Conservation (phyloP, 2,888 invertebrate species). For the Baccha elongata region DNA sequence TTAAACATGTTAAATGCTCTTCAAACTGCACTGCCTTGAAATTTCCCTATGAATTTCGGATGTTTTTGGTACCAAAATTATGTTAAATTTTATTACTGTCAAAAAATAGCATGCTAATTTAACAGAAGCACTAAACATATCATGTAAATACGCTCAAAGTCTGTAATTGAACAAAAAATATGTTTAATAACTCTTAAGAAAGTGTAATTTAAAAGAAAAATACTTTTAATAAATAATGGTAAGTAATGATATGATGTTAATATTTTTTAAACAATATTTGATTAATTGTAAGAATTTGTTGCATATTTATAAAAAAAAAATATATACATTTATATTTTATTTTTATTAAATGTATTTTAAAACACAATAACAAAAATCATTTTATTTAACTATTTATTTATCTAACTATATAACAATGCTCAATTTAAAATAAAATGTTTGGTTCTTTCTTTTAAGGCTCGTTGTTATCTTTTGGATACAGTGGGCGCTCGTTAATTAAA, state of each 20-base stretch:
- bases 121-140: background rate
- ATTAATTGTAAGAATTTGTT: conserved; percentile 14
- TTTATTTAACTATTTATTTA: too few relatives aligned
- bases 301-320: background rate
- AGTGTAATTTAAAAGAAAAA: conserved; percentile 9
- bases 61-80: background rate
- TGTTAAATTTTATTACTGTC: background rate
- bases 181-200: background rate
- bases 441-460: too few relatives aligned
- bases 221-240: conserved; percentile 25
- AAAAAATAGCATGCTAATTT: too few relatives aligned
- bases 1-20: background rate
- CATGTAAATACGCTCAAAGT: background rate
- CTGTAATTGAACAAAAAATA: background rate
- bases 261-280: background rate
- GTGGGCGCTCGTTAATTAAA: background rate
- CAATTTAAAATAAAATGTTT: too few relatives aligned
- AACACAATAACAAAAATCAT: background rate
- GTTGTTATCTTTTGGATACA: conserved; percentile 14
- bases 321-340: background rate
- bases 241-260: conserved; percentile 21
- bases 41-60: background rate
- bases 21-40: background rate
- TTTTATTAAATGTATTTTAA: conserved; percentile 13
- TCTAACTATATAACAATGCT: too few relatives aligned